Evolutionary conservation across 2,113 vertebrate species (phyloP).

Genomic region (Morphnarchus princeps): DNA sequence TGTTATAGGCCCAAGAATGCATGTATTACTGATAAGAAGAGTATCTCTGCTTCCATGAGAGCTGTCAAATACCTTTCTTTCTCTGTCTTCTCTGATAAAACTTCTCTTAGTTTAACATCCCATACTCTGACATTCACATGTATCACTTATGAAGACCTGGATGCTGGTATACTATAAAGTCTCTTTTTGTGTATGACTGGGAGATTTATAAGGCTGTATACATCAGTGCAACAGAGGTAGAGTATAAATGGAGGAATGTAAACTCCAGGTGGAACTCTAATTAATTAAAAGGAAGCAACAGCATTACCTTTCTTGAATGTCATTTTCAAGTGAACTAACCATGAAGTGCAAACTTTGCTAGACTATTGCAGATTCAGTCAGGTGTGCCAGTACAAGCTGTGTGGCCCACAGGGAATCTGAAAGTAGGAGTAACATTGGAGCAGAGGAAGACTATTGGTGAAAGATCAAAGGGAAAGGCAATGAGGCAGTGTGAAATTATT

Average conservation of each 20-base stretch:
- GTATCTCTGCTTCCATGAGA: neutral
- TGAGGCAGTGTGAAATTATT: neutral
- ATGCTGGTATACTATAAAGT: neutral
- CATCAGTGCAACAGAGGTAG: neutral
- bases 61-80: neutral
- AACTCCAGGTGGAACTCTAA: neutral
- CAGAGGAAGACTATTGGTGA: neutral
- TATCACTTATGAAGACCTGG: neutral
- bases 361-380: neutral
- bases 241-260: neutral
- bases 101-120: neutral
- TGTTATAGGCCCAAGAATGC: neutral
- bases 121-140: neutral
- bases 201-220: neutral
- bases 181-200: neutral
- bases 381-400: neutral
- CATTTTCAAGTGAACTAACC: neutral
- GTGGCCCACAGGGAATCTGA: neutral
- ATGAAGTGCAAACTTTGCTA: neutral
- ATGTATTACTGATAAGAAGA: neutral
- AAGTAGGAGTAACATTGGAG: neutral
- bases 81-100: neutral
- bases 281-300: neutral
- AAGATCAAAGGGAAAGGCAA: conserved; percentile 3
- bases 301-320: neutral